A percentile compares a stretch with the other conserved stretches of the same genome.
phyloP scores from a whole-genome alignment of 1,140 invertebrate species.

The Nymphalis io region DNA sequence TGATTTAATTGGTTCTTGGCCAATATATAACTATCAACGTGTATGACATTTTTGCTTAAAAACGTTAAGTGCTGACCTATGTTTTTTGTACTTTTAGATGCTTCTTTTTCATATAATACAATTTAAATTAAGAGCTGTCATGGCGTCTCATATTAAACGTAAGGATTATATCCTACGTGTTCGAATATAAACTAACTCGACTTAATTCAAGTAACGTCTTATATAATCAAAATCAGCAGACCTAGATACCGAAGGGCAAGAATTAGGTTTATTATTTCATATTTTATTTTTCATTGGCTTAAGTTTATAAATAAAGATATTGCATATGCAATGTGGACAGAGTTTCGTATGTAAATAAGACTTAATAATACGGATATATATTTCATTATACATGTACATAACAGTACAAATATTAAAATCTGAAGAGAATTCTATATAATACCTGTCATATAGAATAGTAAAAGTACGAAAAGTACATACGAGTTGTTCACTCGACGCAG shows the following conservation, averaged over 20 bases:
- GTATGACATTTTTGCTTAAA: background rate
- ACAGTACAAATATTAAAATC: background rate
- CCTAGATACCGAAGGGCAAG: conserved; percentile 1
- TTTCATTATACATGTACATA: background rate
- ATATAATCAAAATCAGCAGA: background rate
- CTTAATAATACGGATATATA: background rate
- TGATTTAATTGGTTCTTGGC: background rate
- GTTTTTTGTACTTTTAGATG: conserved; percentile 6
- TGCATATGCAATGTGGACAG: background rate
- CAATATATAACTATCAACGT: background rate
- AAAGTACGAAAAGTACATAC: background rate
- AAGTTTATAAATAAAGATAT: background rate
- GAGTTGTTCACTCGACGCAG: background rate
- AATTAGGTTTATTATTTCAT: background rate
- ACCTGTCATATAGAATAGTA: background rate
- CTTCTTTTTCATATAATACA: background rate
- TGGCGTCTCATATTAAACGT: background rate
- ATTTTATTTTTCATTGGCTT: background rate
- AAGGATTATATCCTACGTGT: background rate
- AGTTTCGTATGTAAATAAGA: background rate
- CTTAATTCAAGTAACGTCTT: background rate
- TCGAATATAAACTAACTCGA: background rate
- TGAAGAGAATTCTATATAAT: background rate
- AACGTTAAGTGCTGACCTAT: background rate
- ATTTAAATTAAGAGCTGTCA: background rate